Percentiles rank a stretch among this genome's conserved stretches.
Conservation (phyloP, 2,113 vertebrate genomes). For the Cynoglossus semilaevis region DNA sequence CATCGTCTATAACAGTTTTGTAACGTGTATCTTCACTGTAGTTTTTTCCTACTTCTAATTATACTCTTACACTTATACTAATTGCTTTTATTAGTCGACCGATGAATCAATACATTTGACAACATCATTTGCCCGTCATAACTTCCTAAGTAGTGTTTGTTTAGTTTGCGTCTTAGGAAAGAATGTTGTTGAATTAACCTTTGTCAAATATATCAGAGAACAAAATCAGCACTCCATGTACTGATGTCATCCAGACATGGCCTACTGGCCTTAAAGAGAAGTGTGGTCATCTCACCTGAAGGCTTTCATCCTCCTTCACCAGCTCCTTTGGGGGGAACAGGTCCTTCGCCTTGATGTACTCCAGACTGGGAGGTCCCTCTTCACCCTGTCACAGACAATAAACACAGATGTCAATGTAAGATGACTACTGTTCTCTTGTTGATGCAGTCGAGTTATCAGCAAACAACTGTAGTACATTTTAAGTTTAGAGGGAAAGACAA, state of each 20-base stretch:
- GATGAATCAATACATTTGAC: too few species aligned
- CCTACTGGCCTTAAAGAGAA: neutral
- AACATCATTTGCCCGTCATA: too few species aligned
- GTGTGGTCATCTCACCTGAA: slow-evolving; percentile 82
- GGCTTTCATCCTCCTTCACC: slow-evolving; percentile 93
- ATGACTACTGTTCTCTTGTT: too few species aligned
- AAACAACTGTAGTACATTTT: too few species aligned
- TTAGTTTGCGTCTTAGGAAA: too few species aligned
- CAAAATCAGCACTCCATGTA: too few species aligned
- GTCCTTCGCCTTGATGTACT: slow-evolving; percentile 99
- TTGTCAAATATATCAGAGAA: too few species aligned
- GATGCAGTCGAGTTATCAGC: too few species aligned
- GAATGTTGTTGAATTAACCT: too few species aligned
- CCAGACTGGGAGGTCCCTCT: slow-evolving; percentile 98
- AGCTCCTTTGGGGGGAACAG: slow-evolving; percentile 98
- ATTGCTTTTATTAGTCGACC: too few species aligned
- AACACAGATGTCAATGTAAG: slow-evolving; percentile 7
- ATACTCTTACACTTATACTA: too few species aligned
- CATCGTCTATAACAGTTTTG: slow-evolving; percentile 13
- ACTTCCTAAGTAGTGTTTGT: too few species aligned
- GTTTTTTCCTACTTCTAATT: slow-evolving; percentile 20
- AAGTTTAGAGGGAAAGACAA: neutral
- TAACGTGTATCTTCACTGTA: slow-evolving; percentile 7
- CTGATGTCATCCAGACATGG: neutral
- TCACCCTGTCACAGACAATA: slow-evolving; percentile 84